Percentiles rank a stretch among this genome's conserved stretches.
Conservation (phyloP, 2,797 vertebrate genomes). For the Spondyliosoma cantharus region DNA sequence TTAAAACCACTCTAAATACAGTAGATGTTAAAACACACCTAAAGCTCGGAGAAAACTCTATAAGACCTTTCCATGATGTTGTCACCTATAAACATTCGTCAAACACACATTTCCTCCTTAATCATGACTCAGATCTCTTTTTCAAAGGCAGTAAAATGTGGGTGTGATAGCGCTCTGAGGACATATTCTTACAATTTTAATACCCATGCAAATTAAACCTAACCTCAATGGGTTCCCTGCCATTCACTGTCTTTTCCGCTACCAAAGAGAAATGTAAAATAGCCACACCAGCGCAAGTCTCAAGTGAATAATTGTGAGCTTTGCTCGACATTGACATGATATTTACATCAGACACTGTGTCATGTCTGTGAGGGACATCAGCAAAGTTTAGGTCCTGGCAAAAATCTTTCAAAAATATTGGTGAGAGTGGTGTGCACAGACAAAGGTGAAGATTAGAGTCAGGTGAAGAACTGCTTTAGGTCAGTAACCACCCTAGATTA, state of each 20-base stretch:
- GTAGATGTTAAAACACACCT: not conserved
- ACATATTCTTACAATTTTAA: constrained; percentile 19
- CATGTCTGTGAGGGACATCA: constrained; percentile 11
- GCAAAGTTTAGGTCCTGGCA: not conserved
- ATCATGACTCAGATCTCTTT: not conserved
- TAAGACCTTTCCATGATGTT: not conserved
- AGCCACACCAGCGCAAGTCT: constrained; percentile 15
- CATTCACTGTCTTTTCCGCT: constrained; percentile 42
- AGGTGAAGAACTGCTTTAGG: not conserved
- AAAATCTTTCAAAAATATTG: constrained; percentile 8
- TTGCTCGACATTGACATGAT: constrained; percentile 6
- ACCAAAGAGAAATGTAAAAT: constrained; percentile 39
- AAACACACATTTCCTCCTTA: constrained; percentile 1
- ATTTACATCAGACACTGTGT: constrained; percentile 25
- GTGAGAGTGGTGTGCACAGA: not conserved
- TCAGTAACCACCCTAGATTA: not conserved
- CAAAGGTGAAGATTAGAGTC: not conserved
- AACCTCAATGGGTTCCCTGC: constrained; percentile 18
- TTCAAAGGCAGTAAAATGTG: constrained; percentile 15
- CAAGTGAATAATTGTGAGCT: not conserved
- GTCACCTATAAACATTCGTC: constrained; percentile 4
- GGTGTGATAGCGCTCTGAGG: constrained; percentile 5
- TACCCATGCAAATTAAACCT: constrained; percentile 33
- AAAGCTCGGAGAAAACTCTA: not conserved
- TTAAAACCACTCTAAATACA: not conserved